phyloP scores from a whole-genome alignment of 2,113 vertebrate species.

The Sebastes schlegelii region DNA sequence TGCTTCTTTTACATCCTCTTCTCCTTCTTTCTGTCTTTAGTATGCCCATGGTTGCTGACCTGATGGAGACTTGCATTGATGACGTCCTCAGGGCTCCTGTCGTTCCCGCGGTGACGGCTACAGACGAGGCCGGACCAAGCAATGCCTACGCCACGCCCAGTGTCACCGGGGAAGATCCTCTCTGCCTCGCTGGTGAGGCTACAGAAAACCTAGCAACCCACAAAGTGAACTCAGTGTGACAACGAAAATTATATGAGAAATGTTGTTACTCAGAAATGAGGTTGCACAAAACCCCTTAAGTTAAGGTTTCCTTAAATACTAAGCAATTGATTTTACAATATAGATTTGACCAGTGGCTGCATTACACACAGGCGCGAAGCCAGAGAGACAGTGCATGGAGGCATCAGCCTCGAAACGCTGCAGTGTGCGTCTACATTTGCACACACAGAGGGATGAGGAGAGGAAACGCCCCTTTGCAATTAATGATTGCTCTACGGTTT shows the following conservation, averaged over 20 bases:
- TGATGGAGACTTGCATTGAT: slow-evolving; percentile 88
- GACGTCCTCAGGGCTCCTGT: slow-evolving; percentile 74
- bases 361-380: no score
- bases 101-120: slow-evolving; percentile 61
- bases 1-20: neutral
- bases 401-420: no score
- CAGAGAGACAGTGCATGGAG: no score
- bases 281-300: no score
- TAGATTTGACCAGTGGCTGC: no score
- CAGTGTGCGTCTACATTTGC: no score
- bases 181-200: slow-evolving; percentile 83
- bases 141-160: slow-evolving; percentile 57
- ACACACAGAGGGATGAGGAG: no score
- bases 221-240: neutral
- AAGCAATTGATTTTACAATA: no score
- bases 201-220: neutral
- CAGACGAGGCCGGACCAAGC: slow-evolving; percentile 76
- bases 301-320: no score
- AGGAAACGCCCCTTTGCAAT: no score
- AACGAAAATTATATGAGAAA: neutral
- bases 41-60: slow-evolving; percentile 80
- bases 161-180: slow-evolving; percentile 71
- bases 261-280: neutral
- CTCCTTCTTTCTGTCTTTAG: slow-evolving; percentile 73
- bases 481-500: no score